Evolutionary conservation across 2,113 vertebrate genomes (phyloP).

Genomic region (Dicrurus megarhynchus): DNA sequence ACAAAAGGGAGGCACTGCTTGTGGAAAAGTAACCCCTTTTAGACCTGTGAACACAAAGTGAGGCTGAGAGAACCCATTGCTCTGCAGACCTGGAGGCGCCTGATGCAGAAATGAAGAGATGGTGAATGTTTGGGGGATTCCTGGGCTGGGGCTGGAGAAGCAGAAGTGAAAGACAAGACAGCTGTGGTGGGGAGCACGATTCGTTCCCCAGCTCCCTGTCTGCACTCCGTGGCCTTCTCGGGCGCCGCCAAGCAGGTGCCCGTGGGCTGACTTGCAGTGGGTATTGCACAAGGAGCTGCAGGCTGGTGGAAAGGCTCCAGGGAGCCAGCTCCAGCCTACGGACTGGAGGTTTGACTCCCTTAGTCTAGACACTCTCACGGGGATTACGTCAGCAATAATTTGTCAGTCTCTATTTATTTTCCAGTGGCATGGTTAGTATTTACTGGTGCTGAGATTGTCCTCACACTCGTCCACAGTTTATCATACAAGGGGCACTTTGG

Average conservation of each 20-base stretch:
- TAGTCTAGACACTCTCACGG: constrained; percentile 53
- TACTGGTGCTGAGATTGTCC: constrained; percentile 20
- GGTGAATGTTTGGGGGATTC: neutral
- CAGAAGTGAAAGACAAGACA: constrained; percentile 6
- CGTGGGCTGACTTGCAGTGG: constrained; percentile 6
- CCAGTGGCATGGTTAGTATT: constrained; percentile 30
- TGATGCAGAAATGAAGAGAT: neutral
- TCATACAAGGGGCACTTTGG: neutral
- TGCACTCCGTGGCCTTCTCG: neutral
- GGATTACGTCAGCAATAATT: constrained; percentile 55
- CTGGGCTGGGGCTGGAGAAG: neutral
- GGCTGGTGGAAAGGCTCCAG: constrained; percentile 58
- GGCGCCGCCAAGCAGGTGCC: neutral
- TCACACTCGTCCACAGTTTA: neutral
- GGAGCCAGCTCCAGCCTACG: constrained; percentile 50
- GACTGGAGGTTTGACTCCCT: constrained; percentile 53
- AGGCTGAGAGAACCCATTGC: neutral
- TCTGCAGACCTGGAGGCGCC: neutral
- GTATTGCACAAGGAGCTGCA: constrained; percentile 50
- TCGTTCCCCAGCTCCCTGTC: neutral
- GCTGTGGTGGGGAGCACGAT: neutral
- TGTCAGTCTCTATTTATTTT: constrained; percentile 63
- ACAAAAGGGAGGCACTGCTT: neutral
- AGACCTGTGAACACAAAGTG: neutral
- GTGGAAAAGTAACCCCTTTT: neutral